Base-by-base conservation (phyloP, 2,113 vertebrate genomes). In the Ginglymostoma cirratum region DNA sequence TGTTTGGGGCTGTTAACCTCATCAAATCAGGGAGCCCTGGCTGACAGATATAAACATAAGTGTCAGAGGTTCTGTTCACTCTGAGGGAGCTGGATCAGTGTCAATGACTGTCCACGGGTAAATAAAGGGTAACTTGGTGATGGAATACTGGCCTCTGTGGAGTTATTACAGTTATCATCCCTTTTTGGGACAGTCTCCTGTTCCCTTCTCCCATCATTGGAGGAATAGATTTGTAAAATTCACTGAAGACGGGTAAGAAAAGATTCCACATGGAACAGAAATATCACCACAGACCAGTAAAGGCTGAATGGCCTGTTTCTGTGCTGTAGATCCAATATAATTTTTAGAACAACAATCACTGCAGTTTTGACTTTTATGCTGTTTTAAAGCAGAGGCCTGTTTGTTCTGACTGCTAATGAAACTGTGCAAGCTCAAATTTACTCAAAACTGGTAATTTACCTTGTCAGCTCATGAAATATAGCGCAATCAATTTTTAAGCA, bases 401-500 rank as follows among this genome's bases (percentile, higher is more conserved):
- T 92, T 14, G 1, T 19, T 65, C 87, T 65, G 52, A 67, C 55
- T 66, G 89, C 17, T 93, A 38, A 93, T 93, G 61, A 93, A 66
- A 67, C 34, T 66, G 89, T 66, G 89, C 38, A 66, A 93, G 65
- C 89, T 66, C 19, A 93, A 65, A 66, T 66, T 66, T 66, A 93
- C 65, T 67, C 21, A 1, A 38, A 93, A 8, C n/a, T 5, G 15
- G 61, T 66, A 93, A 93, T 93, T 66, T 93, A 38, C 61, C 89
- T n/a, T 38, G 89, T 93, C 89, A 93, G 89, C 3, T n/a, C 17
- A 17, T 93, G 89, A 93, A 93, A 45, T 93, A 93, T 93, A 66
- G n/a, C 38, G 89, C 89, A 93, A 93, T 93, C 89, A 93, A 93
- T 93, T 93, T 93, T 93, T 93, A 65, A 38, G 38, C 61, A 93